phyloP scores from a whole-genome alignment of 2,888 invertebrate species.

The Drosophila borealis region DNA sequence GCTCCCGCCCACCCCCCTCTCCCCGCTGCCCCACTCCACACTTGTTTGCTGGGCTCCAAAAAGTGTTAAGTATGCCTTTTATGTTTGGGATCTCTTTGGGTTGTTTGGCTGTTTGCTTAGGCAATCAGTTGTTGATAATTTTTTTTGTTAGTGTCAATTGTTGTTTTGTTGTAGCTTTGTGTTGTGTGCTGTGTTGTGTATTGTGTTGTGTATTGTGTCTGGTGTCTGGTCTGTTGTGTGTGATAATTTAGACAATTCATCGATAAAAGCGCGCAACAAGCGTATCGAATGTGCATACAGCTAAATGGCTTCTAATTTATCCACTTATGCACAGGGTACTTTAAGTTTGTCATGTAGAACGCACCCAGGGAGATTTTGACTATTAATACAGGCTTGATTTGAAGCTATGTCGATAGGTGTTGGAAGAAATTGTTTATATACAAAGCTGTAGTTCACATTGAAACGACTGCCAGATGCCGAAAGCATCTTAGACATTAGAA shows the following conservation, averaged over 20 bases:
- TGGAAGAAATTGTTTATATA: too few species aligned
- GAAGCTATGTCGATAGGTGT: too few species aligned
- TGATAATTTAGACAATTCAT: conserved; percentile 76
- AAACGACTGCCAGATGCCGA: too few species aligned
- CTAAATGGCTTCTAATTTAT: conserved; percentile 55
- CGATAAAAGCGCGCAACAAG: conserved; percentile 77
- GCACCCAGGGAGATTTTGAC: neutral
- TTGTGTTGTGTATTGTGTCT: conserved; percentile 20
- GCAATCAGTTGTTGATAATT: conserved; percentile 78
- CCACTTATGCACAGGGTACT: neutral
- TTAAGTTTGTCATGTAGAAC: neutral
- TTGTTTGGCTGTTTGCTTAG: conserved; percentile 64
- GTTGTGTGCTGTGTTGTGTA: conserved; percentile 33
- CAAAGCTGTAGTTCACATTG: too few species aligned
- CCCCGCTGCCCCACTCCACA: neutral
- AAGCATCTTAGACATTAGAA: too few species aligned
- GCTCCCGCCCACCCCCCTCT: conserved; percentile 5
- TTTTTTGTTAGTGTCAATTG: conserved; percentile 71
- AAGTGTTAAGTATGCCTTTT: conserved; percentile 77
- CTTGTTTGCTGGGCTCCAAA: conserved; percentile 80
- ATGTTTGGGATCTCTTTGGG: conserved; percentile 46
- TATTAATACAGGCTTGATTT: too few species aligned
- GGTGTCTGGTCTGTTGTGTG: conserved; percentile 55
- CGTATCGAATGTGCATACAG: conserved; percentile 56
- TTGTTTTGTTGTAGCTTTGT: conserved; percentile 38